Evolutionary conservation across 2,797 vertebrate genomes (phyloP).

Genomic region (Thamnophis elegans): DNA sequence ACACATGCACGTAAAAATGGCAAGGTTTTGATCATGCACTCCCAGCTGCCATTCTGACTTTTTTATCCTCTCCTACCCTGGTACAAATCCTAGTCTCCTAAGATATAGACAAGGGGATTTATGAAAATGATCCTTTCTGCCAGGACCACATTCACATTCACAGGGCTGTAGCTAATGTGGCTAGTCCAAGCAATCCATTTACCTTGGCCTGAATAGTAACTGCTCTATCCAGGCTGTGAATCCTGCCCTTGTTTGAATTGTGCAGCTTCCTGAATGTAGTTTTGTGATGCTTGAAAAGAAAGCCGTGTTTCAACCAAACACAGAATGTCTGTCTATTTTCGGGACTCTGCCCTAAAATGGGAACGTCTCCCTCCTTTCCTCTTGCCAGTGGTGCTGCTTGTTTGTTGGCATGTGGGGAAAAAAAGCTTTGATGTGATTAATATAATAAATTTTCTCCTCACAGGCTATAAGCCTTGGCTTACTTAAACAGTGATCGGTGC

Average conservation of each 20-base stretch:
- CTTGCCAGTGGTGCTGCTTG: conserved; percentile 57
- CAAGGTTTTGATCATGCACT: background rate
- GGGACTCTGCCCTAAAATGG: conserved; percentile 58
- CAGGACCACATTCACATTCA: conserved; percentile 67
- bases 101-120: background rate
- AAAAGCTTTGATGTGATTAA: conserved; percentile 48
- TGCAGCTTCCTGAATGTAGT: conserved; percentile 77
- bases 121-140: conserved; percentile 57
- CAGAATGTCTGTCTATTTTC: conserved; percentile 73
- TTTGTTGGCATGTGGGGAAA: conserved; percentile 57
- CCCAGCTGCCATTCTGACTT: background rate
- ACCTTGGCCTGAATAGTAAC: conserved; percentile 74
- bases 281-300: conserved; percentile 76
- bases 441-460: conserved; percentile 33
- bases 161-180: conserved; percentile 67
- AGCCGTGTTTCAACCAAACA: conserved; percentile 72
- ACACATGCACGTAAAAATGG: background rate
- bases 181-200: conserved; percentile 75
- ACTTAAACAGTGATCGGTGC: conserved; percentile 23
- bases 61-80: conserved; percentile 28
- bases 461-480: conserved; percentile 49
- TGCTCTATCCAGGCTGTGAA: conserved; percentile 74
- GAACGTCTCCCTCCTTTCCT: conserved; percentile 60
- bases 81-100: conserved; percentile 49
- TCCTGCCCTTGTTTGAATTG: conserved; percentile 78